A percentile compares a stretch with the other conserved stretches of the same genome.
These are phyloP conservation scores for Homarus americanus DNA, from an alignment of 1,140 invertebrate genomes.

Conservation along the genomic window DNA sequence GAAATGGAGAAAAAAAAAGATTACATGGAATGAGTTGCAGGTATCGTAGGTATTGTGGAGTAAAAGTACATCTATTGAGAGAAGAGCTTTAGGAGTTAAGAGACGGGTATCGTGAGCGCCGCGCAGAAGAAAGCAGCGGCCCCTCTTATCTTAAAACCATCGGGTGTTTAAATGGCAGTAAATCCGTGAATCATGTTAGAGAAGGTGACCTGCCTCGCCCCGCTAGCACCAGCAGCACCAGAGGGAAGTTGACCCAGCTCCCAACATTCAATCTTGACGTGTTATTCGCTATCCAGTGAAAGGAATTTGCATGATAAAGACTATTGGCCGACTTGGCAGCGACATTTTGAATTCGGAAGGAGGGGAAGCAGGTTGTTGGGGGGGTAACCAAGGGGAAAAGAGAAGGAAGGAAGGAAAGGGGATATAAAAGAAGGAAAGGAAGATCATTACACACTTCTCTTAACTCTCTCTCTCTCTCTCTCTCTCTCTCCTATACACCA, in stretches of 20 bases:
- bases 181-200: background rate
- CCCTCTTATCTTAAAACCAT: background rate
- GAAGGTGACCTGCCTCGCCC: background rate
- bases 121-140: too few relatives aligned
- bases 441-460: too few relatives aligned
- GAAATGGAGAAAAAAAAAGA: too few relatives aligned
- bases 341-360: conserved; percentile 1
- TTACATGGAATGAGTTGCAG: too few relatives aligned
- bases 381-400: background rate
- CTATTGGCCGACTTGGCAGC: background rate
- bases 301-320: conserved; percentile 15
- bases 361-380: background rate
- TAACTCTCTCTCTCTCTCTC: too few relatives aligned
- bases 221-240: too few relatives aligned
- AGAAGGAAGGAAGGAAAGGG: background rate
- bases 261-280: conserved; percentile 17
- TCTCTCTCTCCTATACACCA: too few relatives aligned
- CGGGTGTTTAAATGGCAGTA: background rate
- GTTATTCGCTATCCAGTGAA: conserved; percentile 8
- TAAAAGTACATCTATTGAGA: too few relatives aligned
- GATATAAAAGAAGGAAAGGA: background rate
- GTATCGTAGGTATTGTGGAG: too few relatives aligned
- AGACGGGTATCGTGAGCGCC: too few relatives aligned
- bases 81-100: too few relatives aligned
- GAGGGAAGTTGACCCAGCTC: background rate